Evolutionary conservation across 2,888 invertebrate species (phyloP), one percentile per base, ranked within the genome.

Genomic region (Cyclophora albipunctata): DNA sequence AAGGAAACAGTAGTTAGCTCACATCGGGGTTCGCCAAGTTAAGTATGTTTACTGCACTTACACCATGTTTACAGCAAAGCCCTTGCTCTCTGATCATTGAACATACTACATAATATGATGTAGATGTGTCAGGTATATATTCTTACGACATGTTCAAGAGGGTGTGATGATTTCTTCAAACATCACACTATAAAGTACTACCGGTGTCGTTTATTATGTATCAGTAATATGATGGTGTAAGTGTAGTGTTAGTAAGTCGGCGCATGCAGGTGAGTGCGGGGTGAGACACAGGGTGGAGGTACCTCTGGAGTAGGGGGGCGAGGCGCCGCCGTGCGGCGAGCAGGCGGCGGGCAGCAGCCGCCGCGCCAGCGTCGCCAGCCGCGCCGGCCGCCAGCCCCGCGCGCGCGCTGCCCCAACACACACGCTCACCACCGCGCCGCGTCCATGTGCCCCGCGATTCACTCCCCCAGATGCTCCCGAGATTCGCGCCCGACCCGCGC

Each of bases 241-340:
- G 4, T n/a, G 49, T 51, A 37, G 44, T 45, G 46, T 42, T 41
- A 46, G 20, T 37, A 37, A 49, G 52, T 6, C 20, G 20, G 37
- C 37, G 37, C 53, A 55, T 60, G 53, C 54, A 37, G 50, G 60
- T 56, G 46, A 48, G 56, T 48, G 50, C 48, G 58, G 59, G 55
- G 49, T 47, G 55, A 48, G 59, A 48, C 40, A 41, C 57, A 46
- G 46, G 45, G 20, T 47, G 49, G 48, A 34, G 42, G 56, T 92
- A 93, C 92, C 92, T 93, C 92, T 89, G 76, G 90, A 88, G 90
- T 92, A 92, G 81, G 92, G 92, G 76, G 91, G 92, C 84, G 91
- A 91, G 64, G 91, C 91, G 89, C 91, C 91, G 61, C 77, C 91
- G 90, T 92, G 92, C 86, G 92, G 92, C 81, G 90, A 90, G 91